These are phyloP conservation scores for Tetragonula carbonaria DNA, from an alignment of 2,888 invertebrate genomes.

Conservation along the genomic window DNA sequence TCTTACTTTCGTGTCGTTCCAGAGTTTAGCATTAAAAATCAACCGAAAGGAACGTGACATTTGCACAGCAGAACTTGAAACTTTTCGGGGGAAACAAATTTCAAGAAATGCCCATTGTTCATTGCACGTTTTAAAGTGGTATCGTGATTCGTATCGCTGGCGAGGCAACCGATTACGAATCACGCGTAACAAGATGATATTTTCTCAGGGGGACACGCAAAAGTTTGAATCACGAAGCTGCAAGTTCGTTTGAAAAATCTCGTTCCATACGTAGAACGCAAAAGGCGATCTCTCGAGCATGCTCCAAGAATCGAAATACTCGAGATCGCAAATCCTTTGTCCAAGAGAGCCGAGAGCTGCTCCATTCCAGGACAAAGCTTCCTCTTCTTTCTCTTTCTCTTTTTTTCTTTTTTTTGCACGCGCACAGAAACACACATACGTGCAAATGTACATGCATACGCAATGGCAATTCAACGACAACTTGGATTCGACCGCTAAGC, in stretches of 20 bases:
- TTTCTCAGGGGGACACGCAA: not conserved
- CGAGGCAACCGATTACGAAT: not conserved
- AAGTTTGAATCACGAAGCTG: slow-evolving; percentile 17
- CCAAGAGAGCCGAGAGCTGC: slow-evolving; percentile 40
- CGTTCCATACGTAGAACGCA: slow-evolving; percentile 32
- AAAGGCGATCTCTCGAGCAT: slow-evolving; percentile 47
- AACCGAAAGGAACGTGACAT: too few species aligned
- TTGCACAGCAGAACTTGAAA: too few species aligned
- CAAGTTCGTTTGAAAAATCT: slow-evolving; percentile 33
- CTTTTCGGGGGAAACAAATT: not conserved
- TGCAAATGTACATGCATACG: too few species aligned
- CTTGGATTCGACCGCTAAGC: slow-evolving; percentile 10
- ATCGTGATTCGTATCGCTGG: not conserved
- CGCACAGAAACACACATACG: not conserved
- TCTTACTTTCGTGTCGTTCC: too few species aligned
- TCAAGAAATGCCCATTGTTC: not conserved
- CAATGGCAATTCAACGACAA: slow-evolving; percentile 35
- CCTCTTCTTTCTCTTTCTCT: slow-evolving; percentile 18
- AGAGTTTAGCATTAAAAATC: too few species aligned
- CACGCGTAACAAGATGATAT: not conserved
- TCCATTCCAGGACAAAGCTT: slow-evolving; percentile 58
- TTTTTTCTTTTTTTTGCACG: slow-evolving; percentile 25
- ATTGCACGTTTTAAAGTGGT: not conserved
- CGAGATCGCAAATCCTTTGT: slow-evolving; percentile 61
- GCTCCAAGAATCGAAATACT: slow-evolving; percentile 63